These are phyloP conservation scores for Neodon shergylaensis DNA, from an alignment of 2,113 vertebrate genomes.

Conservation along the genomic window DNA sequence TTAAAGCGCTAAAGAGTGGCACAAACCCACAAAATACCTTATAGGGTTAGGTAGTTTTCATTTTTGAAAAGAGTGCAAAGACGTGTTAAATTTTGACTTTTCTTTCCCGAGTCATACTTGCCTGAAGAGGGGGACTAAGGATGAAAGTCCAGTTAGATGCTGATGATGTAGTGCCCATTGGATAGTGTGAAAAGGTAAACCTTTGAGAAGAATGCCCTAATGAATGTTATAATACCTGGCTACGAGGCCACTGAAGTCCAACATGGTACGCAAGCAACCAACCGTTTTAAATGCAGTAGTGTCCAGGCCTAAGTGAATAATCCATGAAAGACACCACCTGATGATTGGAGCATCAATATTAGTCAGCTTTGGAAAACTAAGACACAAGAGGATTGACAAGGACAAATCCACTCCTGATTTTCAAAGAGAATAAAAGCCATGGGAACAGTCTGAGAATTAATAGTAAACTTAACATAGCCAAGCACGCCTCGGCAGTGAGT, in stretches of 20 bases:
- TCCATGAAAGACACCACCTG: neutral
- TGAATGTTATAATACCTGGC: neutral
- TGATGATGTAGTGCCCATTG: neutral
- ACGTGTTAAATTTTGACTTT: neutral
- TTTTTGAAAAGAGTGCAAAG: conserved; percentile 41
- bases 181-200: neutral
- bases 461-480: conserved; percentile 21
- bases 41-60: conserved; percentile 19
- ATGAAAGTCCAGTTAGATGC: neutral
- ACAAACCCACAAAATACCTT: neutral
- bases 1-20: neutral
- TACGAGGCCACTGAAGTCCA: neutral
- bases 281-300: neutral
- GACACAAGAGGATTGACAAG: conserved; percentile 1
- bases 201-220: neutral
- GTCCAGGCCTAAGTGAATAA: conserved; percentile 5
- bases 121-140: neutral
- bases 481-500: neutral
- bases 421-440: conserved; percentile 3
- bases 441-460: neutral
- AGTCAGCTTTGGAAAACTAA: conserved; percentile 14
- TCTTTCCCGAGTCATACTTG: conserved; percentile 13
- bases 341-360: neutral
- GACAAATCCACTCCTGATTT: neutral
- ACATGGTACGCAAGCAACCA: neutral